These are phyloP conservation scores for Standfussiana lucernea DNA, from an alignment of 2,888 invertebrate species.

Conservation along the genomic window DNA sequence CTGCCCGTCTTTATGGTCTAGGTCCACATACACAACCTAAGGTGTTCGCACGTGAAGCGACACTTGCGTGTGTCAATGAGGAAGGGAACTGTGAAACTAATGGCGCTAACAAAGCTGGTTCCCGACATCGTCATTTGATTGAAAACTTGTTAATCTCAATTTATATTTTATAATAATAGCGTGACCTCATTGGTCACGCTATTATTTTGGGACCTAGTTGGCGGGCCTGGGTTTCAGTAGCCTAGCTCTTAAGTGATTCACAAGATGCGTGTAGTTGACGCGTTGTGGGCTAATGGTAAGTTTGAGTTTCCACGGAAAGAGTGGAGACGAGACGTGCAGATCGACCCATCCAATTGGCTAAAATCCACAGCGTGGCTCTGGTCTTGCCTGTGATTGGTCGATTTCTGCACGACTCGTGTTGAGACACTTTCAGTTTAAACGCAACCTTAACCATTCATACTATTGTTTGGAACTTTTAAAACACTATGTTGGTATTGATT, in stretches of 20 bases:
- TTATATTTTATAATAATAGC: background rate
- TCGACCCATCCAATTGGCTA: background rate
- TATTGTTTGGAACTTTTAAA: slow-evolving; percentile 6
- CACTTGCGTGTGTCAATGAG: too few species aligned
- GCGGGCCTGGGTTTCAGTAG: too few species aligned
- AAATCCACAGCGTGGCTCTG: background rate
- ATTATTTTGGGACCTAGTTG: too few species aligned
- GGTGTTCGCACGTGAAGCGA: background rate
- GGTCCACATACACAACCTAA: background rate
- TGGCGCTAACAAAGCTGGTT: background rate
- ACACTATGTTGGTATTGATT: slow-evolving; percentile 18
- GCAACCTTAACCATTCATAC: slow-evolving; percentile 20
- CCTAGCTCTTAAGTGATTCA: background rate
- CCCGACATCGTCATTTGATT: background rate
- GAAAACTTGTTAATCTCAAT: background rate
- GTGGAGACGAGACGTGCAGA: background rate
- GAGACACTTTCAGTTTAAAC: background rate
- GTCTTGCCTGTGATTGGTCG: background rate
- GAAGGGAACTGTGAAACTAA: too few species aligned
- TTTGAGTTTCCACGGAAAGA: background rate
- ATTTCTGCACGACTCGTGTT: background rate
- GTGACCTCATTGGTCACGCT: background rate
- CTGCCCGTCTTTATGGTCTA: slow-evolving; percentile 27
- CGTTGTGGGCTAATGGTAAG: background rate
- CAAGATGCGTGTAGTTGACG: background rate